Conservation (phyloP, 2,113 vertebrate species). For the Thermophis baileyi region DNA sequence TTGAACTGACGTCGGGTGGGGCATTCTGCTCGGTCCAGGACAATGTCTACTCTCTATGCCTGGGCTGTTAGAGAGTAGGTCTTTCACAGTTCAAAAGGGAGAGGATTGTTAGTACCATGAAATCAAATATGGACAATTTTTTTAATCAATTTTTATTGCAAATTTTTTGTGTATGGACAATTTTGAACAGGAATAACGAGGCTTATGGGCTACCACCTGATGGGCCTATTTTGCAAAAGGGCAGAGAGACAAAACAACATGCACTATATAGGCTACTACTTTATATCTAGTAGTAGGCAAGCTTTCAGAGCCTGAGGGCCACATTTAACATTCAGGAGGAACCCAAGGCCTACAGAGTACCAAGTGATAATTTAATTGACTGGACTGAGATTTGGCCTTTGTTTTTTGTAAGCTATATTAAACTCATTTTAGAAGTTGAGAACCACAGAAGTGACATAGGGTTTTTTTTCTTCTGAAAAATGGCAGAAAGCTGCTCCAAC, state of each 20-base stretch:
- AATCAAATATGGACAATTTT: not conserved
- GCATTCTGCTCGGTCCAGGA: not conserved
- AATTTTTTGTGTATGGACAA: too few relatives aligned
- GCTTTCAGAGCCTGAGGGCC: not conserved
- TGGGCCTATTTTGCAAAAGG: not conserved
- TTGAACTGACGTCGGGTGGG: not conserved
- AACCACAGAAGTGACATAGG: not conserved
- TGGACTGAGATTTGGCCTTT: not conserved
- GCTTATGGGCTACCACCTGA: not conserved
- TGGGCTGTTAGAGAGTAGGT: not conserved
- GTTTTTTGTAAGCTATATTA: not conserved
- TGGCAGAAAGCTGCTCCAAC: not conserved
- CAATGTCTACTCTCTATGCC: too few relatives aligned
- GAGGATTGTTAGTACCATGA: not conserved
- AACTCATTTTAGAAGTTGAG: not conserved
- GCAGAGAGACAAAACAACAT: not conserved
- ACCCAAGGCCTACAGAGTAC: not conserved
- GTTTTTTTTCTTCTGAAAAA: not conserved
- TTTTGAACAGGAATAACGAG: not conserved
- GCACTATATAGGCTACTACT: not conserved
- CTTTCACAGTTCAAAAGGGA: not conserved
- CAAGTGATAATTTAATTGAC: not conserved
- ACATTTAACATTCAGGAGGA: not conserved
- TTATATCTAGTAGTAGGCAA: not conserved
- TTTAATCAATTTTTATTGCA: too few relatives aligned